These are phyloP conservation scores for Promerops cafer DNA, from an alignment of 2,113 vertebrate species.

Conservation along the genomic window DNA sequence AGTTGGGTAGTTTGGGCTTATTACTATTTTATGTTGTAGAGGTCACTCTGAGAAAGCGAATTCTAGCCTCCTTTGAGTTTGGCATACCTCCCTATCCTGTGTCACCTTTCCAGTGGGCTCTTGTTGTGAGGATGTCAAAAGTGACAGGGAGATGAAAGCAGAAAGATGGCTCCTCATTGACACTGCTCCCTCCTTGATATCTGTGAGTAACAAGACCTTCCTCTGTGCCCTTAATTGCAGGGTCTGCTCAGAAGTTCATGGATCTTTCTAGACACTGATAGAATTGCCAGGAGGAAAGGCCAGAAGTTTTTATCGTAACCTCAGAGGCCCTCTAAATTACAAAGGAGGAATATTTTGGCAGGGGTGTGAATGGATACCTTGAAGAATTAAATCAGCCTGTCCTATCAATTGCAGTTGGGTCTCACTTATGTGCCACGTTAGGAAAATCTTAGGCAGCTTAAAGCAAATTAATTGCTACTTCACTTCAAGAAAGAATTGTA, in stretches of 20 bases:
- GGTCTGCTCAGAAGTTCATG: not conserved
- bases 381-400: not conserved
- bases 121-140: not conserved
- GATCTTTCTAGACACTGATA: not conserved
- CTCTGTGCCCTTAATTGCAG: not conserved
- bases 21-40: not conserved
- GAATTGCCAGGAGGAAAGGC: not conserved
- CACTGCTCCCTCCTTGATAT: not conserved
- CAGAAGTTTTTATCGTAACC: not conserved
- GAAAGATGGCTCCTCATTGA: not conserved
- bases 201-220: not conserved
- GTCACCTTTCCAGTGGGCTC: not conserved
- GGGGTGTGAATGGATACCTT: not conserved
- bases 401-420: not conserved
- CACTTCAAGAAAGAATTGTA: not conserved
- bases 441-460: not conserved
- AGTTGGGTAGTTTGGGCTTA: not conserved
- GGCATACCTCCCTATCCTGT: not conserved
- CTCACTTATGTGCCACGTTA: not conserved
- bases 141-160: not conserved
- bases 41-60: not conserved
- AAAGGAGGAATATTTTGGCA: not conserved
- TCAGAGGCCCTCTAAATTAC: not conserved
- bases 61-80: not conserved
- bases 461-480: not conserved